phyloP scores from a whole-genome alignment of 2,113 vertebrate species.

The Esox niger region DNA sequence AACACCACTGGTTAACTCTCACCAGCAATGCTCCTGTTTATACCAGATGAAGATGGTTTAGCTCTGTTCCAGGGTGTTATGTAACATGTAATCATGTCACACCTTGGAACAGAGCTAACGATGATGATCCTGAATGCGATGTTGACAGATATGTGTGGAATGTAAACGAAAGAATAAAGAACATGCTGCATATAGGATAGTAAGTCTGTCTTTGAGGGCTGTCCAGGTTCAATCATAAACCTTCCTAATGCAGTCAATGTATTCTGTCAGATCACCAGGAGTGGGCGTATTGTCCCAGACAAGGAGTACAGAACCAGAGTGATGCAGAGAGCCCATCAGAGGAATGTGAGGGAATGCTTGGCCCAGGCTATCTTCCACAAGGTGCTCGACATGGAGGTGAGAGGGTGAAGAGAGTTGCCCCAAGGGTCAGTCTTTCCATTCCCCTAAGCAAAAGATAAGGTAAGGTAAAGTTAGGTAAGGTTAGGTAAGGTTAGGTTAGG shows the following conservation, averaged over 20 bases:
- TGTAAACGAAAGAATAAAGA: not conserved
- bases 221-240: not conserved
- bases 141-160: not conserved
- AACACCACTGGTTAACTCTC: not conserved
- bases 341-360: conserved; percentile 77
- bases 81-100: no score
- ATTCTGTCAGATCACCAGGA: conserved; percentile 81
- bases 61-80: no score
- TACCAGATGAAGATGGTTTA: not conserved
- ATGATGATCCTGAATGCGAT: not conserved
- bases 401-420: not conserved
- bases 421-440: no score
- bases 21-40: not conserved
- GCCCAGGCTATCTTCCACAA: conserved; percentile 85
- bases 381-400: conserved; percentile 88
- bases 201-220: not conserved
- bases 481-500: no score
- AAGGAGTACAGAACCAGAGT: conserved; percentile 83
- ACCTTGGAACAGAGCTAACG: not conserved
- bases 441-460: no score
- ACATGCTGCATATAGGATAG: not conserved
- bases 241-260: conserved; percentile 27
- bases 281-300: conserved; percentile 87
- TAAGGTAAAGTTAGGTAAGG: no score
- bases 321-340: conserved; percentile 80